A percentile compares a stretch with the other conserved stretches of the same genome.
These are phyloP conservation scores for Catagonus wagneri DNA, from an alignment of 2,113 vertebrate genomes.

Conservation along the genomic window DNA sequence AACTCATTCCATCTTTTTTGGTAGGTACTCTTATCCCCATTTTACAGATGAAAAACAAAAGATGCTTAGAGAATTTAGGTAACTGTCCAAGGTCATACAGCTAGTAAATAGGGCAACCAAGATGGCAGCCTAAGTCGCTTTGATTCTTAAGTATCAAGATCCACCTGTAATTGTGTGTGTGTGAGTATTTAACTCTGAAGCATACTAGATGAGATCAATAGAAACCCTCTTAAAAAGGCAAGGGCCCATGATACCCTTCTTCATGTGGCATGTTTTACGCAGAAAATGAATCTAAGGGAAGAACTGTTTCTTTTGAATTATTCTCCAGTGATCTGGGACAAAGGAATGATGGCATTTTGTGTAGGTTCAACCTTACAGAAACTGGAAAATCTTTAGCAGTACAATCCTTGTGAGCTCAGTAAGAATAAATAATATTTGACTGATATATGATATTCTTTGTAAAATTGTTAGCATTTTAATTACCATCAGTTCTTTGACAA, in stretches of 20 bases:
- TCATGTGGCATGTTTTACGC: background rate
- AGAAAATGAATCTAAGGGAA: background rate
- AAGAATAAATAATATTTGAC: background rate
- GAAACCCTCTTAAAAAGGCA: background rate
- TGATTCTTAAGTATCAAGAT: background rate
- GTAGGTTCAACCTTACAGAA: background rate
- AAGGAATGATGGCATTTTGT: background rate
- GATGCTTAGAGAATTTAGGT: background rate
- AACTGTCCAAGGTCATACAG: background rate
- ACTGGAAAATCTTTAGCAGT: background rate
- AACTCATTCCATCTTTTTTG: background rate
- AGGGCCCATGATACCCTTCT: background rate
- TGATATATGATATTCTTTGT: background rate
- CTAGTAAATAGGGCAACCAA: background rate
- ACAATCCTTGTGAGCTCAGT: background rate
- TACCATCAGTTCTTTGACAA: background rate
- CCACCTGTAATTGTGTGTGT: background rate
- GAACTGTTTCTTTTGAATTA: background rate
- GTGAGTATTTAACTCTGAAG: background rate
- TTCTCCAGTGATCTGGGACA: background rate
- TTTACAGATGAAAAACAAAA: slow-evolving; percentile 1
- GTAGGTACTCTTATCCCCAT: background rate
- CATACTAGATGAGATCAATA: background rate
- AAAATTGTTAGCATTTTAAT: slow-evolving; percentile 15
- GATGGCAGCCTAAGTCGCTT: background rate